Evolutionary conservation across 2,113 vertebrate species (phyloP).

Genomic region (Circaetus gallicus): DNA sequence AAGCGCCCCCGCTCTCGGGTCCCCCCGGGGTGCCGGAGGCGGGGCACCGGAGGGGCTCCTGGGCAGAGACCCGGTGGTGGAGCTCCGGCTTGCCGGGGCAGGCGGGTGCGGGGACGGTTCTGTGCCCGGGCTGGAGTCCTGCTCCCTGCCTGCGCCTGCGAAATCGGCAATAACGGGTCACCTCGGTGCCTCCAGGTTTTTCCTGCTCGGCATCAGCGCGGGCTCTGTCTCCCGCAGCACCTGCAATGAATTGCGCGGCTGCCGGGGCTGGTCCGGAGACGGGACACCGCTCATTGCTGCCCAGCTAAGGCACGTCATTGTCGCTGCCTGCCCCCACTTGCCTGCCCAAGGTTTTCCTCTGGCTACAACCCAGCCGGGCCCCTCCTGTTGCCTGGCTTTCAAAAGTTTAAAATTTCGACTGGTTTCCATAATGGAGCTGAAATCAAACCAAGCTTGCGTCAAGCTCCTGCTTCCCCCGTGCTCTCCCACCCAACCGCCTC

Average conservation of each 20-base stretch:
- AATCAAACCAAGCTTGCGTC: too few relatives aligned
- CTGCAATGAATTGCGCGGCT: not conserved
- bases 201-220: not conserved
- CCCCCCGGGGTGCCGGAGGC: not conserved
- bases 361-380: not conserved
- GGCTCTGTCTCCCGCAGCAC: not conserved
- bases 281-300: not conserved
- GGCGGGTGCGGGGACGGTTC: not conserved
- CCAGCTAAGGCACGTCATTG: not conserved
- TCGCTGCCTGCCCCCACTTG: not conserved
- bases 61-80: not conserved
- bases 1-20: too few relatives aligned
- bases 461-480: not conserved
- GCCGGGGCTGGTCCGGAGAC: not conserved
- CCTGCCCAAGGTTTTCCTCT: not conserved
- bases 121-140: not conserved
- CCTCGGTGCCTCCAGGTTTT: not conserved
- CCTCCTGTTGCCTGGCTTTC: not conserved
- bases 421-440: not conserved
- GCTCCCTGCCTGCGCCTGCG: not conserved
- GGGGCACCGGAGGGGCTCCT: not conserved
- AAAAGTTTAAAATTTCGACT: not conserved
- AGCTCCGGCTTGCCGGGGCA: not conserved
- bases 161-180: not conserved
- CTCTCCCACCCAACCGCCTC: not conserved